A percentile compares a stretch with the other conserved stretches of the same genome.
Evolutionary conservation across 2,113 vertebrate species (phyloP).

Genomic region (Phylloscopus trochilus): DNA sequence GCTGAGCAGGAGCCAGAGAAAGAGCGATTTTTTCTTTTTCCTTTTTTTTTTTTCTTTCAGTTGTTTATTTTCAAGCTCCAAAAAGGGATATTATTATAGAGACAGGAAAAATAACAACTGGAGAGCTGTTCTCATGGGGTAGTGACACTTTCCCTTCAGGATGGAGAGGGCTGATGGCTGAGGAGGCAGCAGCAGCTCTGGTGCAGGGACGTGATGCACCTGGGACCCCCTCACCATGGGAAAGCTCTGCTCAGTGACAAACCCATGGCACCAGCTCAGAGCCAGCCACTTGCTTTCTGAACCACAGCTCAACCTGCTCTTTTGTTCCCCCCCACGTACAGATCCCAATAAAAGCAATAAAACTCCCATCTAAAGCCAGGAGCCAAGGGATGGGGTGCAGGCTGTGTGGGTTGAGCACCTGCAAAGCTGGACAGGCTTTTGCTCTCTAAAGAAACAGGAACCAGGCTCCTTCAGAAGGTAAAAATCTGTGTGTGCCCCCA

Average conservation of each 20-base stretch:
- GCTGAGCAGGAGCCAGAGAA: not conserved
- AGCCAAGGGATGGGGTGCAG: not conserved
- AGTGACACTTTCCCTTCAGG: not conserved
- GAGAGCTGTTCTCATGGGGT: not conserved
- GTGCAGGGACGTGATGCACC: not conserved
- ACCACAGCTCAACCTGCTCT: not conserved
- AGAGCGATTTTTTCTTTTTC: not conserved
- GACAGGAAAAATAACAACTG: constrained; percentile 39
- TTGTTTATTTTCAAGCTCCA: constrained; percentile 50
- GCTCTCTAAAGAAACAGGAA: not conserved
- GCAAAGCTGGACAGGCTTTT: not conserved
- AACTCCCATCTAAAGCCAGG: not conserved
- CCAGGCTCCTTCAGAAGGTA: not conserved
- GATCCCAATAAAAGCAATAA: not conserved
- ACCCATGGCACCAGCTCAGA: not conserved
- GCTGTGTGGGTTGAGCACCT: not conserved
- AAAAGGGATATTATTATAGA: not conserved
- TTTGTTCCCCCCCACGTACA: rapidly evolving
- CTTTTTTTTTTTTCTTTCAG: not conserved
- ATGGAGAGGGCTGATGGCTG: not conserved
- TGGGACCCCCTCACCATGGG: not conserved
- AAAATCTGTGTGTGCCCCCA: not conserved
- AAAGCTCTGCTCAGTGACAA: not conserved
- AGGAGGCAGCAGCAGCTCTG: not conserved
- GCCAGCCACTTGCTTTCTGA: not conserved